These are phyloP conservation scores for Phallusia fumigata DNA, from an alignment of 23 tunicate genomes.

Conservation along the genomic window DNA sequence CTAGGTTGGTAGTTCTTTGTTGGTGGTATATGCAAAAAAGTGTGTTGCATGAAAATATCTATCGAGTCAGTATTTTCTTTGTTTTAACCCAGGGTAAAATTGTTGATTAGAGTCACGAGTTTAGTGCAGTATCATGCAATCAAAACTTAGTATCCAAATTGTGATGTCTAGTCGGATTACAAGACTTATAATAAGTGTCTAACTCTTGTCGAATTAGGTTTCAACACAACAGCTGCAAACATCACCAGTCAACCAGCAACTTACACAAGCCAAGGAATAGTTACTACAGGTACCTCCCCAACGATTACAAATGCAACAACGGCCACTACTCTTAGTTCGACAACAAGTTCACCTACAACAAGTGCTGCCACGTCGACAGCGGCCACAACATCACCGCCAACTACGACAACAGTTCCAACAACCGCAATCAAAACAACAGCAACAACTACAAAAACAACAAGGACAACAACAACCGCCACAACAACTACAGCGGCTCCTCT, in stretches of 20 bases:
- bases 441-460: not conserved
- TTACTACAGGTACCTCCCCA: not conserved
- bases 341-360: conserved; percentile 1
- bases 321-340: not conserved
- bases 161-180: no score
- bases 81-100: no score
- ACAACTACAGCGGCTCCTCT: not conserved
- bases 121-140: no score
- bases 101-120: no score
- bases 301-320: not conserved
- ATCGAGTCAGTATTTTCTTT: no score
- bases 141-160: no score
- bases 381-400: not conserved
- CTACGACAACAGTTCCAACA: conserved; percentile 2
- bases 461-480: not conserved
- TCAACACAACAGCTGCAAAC: not conserved
- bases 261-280: not conserved
- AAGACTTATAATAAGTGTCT: no score
- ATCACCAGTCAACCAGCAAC: not conserved
- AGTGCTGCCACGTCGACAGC: not conserved
- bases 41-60: no score
- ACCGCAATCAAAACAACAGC: no score
- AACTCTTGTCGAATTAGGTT: no score
- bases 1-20: no score
- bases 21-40: no score